Percentiles rank a stretch among this genome's conserved stretches.
Evolutionary conservation across 2,113 vertebrate genomes (phyloP).

Genomic region (Mormyrus iriodes): DNA sequence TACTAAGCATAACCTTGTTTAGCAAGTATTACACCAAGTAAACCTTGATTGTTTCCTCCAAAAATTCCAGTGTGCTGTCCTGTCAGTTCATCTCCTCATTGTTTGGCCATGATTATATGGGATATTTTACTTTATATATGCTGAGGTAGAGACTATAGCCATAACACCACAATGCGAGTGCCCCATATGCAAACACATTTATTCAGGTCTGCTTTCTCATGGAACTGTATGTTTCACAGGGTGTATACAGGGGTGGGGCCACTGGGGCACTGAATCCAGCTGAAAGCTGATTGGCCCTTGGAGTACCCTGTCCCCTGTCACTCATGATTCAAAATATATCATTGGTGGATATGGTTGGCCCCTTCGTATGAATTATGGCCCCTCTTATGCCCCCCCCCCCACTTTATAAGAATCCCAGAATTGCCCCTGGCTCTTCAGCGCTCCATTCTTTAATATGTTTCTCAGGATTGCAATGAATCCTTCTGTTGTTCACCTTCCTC

Average conservation of each 20-base stretch:
- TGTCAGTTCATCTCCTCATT: not conserved
- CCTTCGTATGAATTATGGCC: not conserved
- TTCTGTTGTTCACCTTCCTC: too few relatives aligned
- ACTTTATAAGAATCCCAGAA: not conserved
- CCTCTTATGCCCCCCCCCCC: not conserved
- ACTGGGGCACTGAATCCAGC: not conserved
- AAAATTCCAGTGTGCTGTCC: not conserved
- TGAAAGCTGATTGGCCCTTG: not conserved
- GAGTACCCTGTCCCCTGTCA: not conserved
- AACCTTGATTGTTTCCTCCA: not conserved
- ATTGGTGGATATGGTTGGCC: not conserved
- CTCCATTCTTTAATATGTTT: not conserved
- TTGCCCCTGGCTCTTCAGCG: not conserved
- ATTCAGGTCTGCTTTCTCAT: not conserved
- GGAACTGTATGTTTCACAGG: not conserved
- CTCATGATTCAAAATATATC: not conserved
- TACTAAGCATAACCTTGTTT: not conserved
- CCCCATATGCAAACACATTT: not conserved
- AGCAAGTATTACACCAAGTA: not conserved
- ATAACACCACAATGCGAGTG: not conserved
- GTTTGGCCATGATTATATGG: not conserved
- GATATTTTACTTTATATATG: not conserved
- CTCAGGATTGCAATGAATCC: not conserved
- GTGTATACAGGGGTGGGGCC: not conserved
- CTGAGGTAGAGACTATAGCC: not conserved